Evolutionary conservation across 1,140 invertebrate genomes (phyloP), one percentile per base, ranked within the genome.

Genomic region (Saxidomus purpurata): DNA sequence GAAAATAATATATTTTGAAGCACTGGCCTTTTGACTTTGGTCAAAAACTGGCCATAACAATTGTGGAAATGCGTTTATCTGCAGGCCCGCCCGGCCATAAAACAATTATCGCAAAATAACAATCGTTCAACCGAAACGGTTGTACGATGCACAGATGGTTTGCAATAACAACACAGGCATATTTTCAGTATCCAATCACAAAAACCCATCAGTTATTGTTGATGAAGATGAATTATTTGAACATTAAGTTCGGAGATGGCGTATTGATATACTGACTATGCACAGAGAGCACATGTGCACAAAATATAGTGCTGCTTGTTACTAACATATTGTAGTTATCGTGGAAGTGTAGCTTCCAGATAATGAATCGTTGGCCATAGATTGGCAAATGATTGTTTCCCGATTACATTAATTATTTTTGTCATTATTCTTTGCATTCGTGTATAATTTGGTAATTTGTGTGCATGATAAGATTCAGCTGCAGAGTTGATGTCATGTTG

Each of bases 231-330:
- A 74, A 49, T 47, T 84, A 84, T 71, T 67, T 36, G 38, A 49
- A 84, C 82, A 84, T 84, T 84, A 69, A 84, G 82, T 40, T 25
- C n/a, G 25, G 28, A 55, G 40, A 79, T 79, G 82, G 82, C 82
- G 82, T 15, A 84, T 38, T 84, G 82, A 84, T 84, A 84, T 84
- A 84, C 69, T 3, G 82, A 52, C 61, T 52, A 3, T 84, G 59
- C 40, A 49, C 63, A 36, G n/a, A 38, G 22, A 43, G 36, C 63
- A 67, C 38, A 49, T 84, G 61, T 49, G 82, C 36, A 25, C 15
- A 69, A 47, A 84, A 69, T 71, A 31, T 84, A 84, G 82, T 84
- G 22, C 82, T 71, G n/a, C 59, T 0, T 15, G 59, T 84, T 83
- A 67, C 55, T 19, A 2, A 28, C 19, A 63, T 9, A 84, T 19